These are phyloP conservation scores for Caenorhabditis virilis DNA, from an alignment of 2,888 invertebrate species.

Conservation along the genomic window DNA sequence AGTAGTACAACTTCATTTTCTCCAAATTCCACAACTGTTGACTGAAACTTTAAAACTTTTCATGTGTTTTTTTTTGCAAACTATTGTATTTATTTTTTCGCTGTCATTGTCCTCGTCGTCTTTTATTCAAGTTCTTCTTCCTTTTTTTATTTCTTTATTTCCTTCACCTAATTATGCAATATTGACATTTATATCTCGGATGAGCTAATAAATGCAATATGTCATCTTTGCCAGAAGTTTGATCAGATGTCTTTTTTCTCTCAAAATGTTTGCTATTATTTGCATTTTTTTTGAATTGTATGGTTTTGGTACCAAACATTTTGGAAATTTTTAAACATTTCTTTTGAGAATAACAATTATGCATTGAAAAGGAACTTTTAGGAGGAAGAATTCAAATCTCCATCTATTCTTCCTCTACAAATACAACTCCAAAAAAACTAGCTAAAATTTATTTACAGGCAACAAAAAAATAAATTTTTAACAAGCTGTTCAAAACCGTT, in stretches of 20 bases:
- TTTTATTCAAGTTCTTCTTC: not conserved
- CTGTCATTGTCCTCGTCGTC: not conserved
- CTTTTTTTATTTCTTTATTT: not conserved
- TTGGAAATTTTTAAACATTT: too few species aligned
- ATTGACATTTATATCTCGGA: constrained; percentile 1
- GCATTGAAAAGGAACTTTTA: too few species aligned
- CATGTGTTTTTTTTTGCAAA: not conserved
- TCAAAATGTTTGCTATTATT: too few species aligned
- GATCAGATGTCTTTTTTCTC: constrained; percentile 20
- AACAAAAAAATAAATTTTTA: too few species aligned
- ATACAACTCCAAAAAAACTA: too few species aligned
- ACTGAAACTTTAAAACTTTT: not conserved
- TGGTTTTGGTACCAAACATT: too few species aligned
- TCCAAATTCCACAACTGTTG: constrained; percentile 30
- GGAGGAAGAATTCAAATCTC: too few species aligned
- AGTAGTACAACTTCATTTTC: constrained; percentile 19
- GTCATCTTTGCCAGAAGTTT: constrained; percentile 3
- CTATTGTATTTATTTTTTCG: not conserved
- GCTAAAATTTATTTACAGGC: too few species aligned
- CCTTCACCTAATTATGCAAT: not conserved
- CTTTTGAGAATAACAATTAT: too few species aligned
- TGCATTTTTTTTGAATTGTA: too few species aligned
- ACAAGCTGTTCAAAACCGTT: too few species aligned
- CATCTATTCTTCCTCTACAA: too few species aligned
- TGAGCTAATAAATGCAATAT: constrained; percentile 5